Conservation (phyloP, 2,113 vertebrate genomes). For the Haplotaxodon microlepis region DNA sequence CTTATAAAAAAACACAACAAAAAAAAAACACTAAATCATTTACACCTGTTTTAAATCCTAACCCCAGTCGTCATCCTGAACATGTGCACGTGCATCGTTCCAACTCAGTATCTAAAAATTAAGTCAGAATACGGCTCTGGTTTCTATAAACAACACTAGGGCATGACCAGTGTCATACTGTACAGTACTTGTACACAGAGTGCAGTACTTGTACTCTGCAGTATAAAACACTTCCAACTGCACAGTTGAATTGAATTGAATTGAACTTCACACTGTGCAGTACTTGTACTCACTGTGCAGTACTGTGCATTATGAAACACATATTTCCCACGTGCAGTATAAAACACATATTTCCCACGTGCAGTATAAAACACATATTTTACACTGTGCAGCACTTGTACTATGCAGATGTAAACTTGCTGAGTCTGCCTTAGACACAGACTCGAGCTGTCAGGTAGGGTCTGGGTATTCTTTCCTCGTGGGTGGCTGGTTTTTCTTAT, state of each 20-base stretch:
- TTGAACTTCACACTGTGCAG: too few relatives aligned
- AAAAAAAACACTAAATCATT: neutral
- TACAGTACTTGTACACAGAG: neutral
- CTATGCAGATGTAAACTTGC: neutral
- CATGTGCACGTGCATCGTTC: neutral
- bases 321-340: neutral
- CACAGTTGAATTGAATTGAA: too few relatives aligned
- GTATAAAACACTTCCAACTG: too few relatives aligned
- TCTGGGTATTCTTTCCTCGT: neutral
- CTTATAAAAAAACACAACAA: rapidly evolving
- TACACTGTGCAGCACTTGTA: neutral
- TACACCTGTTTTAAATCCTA: neutral
- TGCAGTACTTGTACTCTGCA: neutral
- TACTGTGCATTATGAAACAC: neutral
- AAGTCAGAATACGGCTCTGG: neutral
- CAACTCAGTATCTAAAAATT: neutral
- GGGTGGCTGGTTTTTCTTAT: neutral
- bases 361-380: neutral
- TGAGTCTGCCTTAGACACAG: neutral
- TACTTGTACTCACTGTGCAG: neutral
- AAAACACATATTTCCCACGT: neutral
- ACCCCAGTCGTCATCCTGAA: neutral
- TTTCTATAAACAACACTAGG: neutral
- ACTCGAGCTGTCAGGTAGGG: neutral
- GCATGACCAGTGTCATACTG: neutral